A percentile compares a stretch with the other conserved stretches of the same genome.
phyloP scores from a whole-genome alignment of 2,113 vertebrate species.

The Aythya baeri region DNA sequence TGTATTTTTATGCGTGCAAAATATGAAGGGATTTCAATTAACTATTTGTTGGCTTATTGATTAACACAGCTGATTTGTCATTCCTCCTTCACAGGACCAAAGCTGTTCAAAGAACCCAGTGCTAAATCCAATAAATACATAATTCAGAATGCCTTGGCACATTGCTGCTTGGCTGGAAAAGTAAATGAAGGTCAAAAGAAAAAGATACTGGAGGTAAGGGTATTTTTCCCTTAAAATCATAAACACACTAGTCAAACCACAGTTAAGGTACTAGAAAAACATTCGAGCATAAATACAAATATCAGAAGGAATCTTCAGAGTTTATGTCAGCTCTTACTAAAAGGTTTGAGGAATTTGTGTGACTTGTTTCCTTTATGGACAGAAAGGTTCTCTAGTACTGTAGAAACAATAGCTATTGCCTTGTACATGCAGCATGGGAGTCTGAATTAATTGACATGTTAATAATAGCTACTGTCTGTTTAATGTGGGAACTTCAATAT shows the following conservation, averaged over 20 bases:
- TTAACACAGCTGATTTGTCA: not conserved
- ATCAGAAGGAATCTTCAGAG: not conserved
- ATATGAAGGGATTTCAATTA: not conserved
- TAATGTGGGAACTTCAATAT: not conserved
- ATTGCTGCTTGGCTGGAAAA: slow-evolving; percentile 98
- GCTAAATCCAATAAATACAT: slow-evolving; percentile 99
- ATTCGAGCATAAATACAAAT: not conserved
- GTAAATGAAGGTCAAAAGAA: slow-evolving; percentile 98
- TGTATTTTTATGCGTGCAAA: not conserved
- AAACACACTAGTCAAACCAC: not conserved
- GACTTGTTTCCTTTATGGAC: not conserved
- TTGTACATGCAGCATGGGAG: not conserved
- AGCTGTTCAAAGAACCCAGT: slow-evolving; percentile 97
- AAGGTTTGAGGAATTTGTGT: not conserved
- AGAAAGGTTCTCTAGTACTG: not conserved
- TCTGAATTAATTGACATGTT: not conserved
- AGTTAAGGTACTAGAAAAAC: not conserved
- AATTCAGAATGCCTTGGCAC: slow-evolving; percentile 94
- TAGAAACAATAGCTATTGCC: not conserved
- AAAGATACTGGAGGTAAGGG: slow-evolving; percentile 95
- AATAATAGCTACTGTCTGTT: not conserved
- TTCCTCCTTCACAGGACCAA: slow-evolving; percentile 85
- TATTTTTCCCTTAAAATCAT: not conserved
- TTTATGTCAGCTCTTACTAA: not conserved
- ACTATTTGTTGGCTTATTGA: not conserved